Conservation (phyloP, 2,113 vertebrate genomes). For the Triplophysa tibetana region DNA sequence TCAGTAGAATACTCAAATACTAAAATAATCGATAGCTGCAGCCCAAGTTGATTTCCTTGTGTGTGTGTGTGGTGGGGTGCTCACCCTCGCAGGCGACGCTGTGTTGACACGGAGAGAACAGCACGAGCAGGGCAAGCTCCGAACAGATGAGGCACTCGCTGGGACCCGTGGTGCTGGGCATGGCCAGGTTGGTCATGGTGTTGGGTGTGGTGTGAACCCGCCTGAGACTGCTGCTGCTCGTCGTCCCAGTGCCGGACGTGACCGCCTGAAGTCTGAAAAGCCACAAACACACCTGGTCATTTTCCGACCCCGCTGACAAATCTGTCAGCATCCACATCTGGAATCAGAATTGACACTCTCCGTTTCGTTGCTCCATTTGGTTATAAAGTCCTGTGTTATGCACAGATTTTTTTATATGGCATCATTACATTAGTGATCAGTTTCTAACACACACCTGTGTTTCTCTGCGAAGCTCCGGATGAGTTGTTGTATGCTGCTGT, state of each 20-base stretch:
- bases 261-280: constrained; percentile 79
- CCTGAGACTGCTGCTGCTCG: constrained; percentile 77
- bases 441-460: constrained; percentile 78
- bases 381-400: no score
- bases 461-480: constrained; percentile 91
- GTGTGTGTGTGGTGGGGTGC: not conserved
- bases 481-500: constrained; percentile 79
- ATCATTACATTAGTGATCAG: no score
- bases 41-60: not conserved
- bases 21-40: no score
- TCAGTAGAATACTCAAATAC: no score
- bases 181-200: constrained; percentile 92
- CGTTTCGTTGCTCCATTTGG: no score
- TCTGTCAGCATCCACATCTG: no score
- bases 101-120: constrained; percentile 95
- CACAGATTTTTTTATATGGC: no score
- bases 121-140: constrained; percentile 88
- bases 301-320: no score
- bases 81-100: constrained; percentile 95
- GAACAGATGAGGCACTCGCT: constrained; percentile 98
- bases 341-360: no score
- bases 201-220: constrained; percentile 87
- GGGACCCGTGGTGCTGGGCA: constrained; percentile 74
- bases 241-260: constrained; percentile 69
- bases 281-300: constrained; percentile 55